phyloP scores from a whole-genome alignment of 2,888 invertebrate species.

The Pyrocoelia pectoralis region DNA sequence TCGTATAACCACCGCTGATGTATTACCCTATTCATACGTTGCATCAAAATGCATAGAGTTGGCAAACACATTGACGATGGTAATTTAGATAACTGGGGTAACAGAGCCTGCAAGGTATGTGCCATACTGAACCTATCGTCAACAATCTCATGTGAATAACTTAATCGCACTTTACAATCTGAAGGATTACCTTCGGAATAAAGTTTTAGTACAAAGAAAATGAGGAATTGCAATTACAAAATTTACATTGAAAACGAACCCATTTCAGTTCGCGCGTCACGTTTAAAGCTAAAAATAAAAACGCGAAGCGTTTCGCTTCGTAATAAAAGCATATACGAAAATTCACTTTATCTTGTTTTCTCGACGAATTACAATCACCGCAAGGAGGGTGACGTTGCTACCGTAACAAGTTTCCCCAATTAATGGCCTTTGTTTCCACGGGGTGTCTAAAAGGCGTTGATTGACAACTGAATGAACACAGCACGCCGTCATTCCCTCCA shows the following conservation, averaged over 20 bases:
- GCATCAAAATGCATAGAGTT: conserved; percentile 38
- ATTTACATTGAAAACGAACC: neutral
- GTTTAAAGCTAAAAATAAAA: neutral
- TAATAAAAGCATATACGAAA: neutral
- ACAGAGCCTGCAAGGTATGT: conserved; percentile 22
- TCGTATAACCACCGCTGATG: conserved; percentile 27
- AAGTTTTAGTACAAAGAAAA: conserved; percentile 7
- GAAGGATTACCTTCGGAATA: conserved; percentile 11
- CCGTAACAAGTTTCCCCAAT: conserved; percentile 17
- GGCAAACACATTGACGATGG: conserved; percentile 33
- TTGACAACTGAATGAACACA: conserved; percentile 14
- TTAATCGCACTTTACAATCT: conserved; percentile 28
- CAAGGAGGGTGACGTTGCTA: neutral
- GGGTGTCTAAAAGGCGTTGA: conserved; percentile 16
- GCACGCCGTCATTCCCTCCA: neutral
- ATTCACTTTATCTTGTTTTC: conserved; percentile 1
- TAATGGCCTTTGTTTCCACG: conserved; percentile 15
- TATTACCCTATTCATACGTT: conserved; percentile 33
- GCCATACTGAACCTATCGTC: conserved; percentile 12
- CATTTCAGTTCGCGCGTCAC: neutral
- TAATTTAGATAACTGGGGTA: conserved; percentile 33
- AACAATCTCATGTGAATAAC: conserved; percentile 30
- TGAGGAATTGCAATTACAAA: neutral
- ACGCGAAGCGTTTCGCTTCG: neutral
- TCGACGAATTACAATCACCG: neutral